Evolutionary conservation across 2,113 vertebrate genomes (phyloP).

Genomic region (Anseranas semipalmata): DNA sequence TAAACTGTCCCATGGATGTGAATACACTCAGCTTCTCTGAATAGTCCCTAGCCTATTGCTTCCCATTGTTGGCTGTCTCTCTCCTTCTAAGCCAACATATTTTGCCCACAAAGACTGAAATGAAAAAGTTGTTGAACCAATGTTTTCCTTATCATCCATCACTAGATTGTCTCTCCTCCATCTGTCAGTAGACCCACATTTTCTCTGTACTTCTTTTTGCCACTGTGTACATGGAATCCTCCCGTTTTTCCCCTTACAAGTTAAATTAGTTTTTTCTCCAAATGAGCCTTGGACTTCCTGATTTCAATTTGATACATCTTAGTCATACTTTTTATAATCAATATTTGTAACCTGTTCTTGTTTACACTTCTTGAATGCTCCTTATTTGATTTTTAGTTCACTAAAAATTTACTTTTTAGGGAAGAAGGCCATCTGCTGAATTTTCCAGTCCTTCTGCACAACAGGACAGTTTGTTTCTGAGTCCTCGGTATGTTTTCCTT

Average conservation of each 20-base stretch:
- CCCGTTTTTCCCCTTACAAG: neutral
- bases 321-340: neutral
- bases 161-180: too few species aligned
- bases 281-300: neutral
- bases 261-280: neutral
- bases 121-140: too few species aligned
- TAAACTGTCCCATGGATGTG: neutral
- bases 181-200: neutral
- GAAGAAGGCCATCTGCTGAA: neutral
- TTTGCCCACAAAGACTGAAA: too few species aligned
- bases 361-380: neutral
- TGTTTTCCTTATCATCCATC: too few species aligned
- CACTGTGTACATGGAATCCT: neutral
- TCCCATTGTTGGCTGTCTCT: too few species aligned
- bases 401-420: neutral
- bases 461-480: neutral
- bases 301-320: neutral
- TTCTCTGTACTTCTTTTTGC: neutral
- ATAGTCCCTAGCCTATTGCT: neutral
- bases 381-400: neutral
- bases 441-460: neutral
- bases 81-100: too few species aligned
- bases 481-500: neutral
- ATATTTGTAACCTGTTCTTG: neutral
- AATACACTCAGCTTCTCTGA: neutral